Evolutionary conservation across 2,113 vertebrate genomes (phyloP).

Genomic region (Notechis scutatus): DNA sequence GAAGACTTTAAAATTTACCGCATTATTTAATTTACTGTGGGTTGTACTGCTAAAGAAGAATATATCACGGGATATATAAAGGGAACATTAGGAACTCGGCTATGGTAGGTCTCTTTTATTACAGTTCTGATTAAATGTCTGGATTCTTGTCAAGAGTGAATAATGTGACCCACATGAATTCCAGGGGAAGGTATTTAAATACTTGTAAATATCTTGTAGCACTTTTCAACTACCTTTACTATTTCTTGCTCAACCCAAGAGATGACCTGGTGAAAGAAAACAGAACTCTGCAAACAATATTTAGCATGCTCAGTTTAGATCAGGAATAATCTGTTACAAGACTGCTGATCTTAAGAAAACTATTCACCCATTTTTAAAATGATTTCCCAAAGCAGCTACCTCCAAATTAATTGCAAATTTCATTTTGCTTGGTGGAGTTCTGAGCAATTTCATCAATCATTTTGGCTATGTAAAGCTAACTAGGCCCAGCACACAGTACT

Average conservation of each 20-base stretch:
- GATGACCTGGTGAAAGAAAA: background rate
- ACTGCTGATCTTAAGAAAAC: background rate
- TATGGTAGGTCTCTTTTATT: conserved; percentile 47
- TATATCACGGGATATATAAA: conserved; percentile 31
- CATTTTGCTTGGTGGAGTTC: background rate
- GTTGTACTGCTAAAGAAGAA: conserved; percentile 47
- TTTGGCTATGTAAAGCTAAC: background rate
- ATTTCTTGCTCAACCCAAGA: background rate
- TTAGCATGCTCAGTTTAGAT: background rate
- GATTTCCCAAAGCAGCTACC: background rate
- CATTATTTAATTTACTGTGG: conserved; percentile 53
- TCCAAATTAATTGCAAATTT: background rate
- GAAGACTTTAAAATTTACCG: conserved; percentile 47
- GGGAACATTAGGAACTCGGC: conserved; percentile 44
- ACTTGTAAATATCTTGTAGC: conserved; percentile 22
- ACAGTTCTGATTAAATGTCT: conserved; percentile 58
- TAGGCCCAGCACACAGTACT: background rate
- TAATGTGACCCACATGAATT: conserved; percentile 40
- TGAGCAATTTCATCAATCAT: background rate
- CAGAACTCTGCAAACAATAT: background rate
- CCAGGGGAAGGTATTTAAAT: background rate
- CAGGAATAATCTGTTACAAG: background rate
- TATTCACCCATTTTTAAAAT: background rate
- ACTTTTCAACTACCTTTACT: background rate
- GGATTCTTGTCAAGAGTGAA: conserved; percentile 43